Evolutionary conservation across 1,140 invertebrate genomes (phyloP).

Genomic region (Trichogramma pretiosum): DNA sequence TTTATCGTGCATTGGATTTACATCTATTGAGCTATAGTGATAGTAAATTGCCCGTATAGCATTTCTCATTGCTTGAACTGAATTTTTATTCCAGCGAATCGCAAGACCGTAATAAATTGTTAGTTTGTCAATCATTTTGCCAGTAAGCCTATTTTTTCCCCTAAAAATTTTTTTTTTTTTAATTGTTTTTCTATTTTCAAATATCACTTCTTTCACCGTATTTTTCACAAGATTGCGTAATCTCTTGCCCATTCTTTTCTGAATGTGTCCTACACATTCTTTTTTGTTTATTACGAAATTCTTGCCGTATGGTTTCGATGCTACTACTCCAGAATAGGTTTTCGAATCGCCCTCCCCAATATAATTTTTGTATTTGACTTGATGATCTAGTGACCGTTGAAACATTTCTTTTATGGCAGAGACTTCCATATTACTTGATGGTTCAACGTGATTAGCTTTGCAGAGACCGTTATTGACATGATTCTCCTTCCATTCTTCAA

Average conservation of each 20-base stretch:
- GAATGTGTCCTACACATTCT: slow-evolving; percentile 5
- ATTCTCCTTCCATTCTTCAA: not conserved
- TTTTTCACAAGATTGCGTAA: not conserved
- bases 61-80: not conserved
- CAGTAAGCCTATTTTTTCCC: not conserved
- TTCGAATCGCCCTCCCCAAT: slow-evolving; percentile 6
- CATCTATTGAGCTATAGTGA: too few relatives aligned
- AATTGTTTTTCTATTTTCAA: not conserved
- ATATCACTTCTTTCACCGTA: not conserved
- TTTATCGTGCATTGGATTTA: not conserved
- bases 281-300: not conserved
- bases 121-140: not conserved
- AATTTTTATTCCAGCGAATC: not conserved
- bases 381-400: not conserved
- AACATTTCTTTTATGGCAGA: not conserved
- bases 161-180: not conserved
- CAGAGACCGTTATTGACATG: not conserved
- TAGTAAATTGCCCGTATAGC: not conserved
- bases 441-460: not conserved
- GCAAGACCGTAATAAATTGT: not conserved
- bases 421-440: not conserved
- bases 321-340: not conserved
- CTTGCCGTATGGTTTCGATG: not conserved
- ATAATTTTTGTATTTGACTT: not conserved
- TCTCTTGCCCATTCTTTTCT: slow-evolving; percentile 7